Conservation (phyloP, 2,113 vertebrate genomes). For the Myiozetetes cayanensis region DNA sequence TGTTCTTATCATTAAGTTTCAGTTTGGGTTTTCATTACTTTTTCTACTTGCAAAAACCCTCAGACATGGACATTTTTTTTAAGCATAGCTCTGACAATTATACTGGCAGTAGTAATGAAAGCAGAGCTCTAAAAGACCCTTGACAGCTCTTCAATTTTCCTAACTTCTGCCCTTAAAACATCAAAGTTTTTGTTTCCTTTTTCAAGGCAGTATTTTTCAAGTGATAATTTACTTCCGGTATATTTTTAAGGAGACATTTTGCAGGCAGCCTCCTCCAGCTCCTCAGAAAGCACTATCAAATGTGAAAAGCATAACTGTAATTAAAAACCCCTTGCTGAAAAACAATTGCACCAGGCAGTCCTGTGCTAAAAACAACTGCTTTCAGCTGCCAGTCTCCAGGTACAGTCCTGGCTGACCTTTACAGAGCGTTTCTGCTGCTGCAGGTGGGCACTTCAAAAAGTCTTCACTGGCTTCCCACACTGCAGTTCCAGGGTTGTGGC, state of each 20-base stretch:
- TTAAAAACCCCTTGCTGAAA: not conserved
- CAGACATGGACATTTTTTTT: not conserved
- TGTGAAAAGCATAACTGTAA: not conserved
- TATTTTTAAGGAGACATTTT: not conserved
- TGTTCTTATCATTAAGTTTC: not conserved
- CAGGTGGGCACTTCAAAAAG: not conserved
- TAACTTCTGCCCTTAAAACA: not conserved
- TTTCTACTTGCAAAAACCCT: not conserved
- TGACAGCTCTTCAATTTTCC: not conserved
- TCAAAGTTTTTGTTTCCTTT: not conserved
- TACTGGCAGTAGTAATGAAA: not conserved
- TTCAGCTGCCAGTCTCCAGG: not conserved
- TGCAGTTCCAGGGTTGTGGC: not conserved
- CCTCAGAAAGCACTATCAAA: not conserved
- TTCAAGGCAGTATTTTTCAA: not conserved
- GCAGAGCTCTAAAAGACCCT: not conserved
- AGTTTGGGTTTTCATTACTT: not conserved
- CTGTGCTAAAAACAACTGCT: not conserved
- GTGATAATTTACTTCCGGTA: not conserved
- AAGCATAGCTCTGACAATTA: not conserved
- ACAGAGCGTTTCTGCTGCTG: not conserved
- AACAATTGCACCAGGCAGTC: not conserved
- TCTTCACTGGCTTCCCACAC: rapidly evolving
- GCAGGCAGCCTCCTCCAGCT: not conserved
- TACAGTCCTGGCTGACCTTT: not conserved